A percentile compares a stretch with the other conserved stretches of the same genome.
These are phyloP conservation scores for Drosophila tristis DNA, from an alignment of 1,140 invertebrate genomes.

Conservation along the genomic window DNA sequence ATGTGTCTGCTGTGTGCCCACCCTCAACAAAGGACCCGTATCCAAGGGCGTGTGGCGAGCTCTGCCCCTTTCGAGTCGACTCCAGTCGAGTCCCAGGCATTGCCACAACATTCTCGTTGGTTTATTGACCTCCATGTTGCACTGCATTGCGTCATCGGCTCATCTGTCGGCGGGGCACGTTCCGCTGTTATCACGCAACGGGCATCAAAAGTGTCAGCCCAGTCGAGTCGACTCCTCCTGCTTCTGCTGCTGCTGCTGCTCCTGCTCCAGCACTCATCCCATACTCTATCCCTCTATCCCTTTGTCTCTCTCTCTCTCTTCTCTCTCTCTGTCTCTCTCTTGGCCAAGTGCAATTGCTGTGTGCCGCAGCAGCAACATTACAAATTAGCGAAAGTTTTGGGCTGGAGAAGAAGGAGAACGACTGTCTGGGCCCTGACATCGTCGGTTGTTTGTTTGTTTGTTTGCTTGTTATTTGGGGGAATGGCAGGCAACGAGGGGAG, in stretches of 20 bases:
- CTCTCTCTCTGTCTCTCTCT: background rate
- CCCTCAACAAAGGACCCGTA: background rate
- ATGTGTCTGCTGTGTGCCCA: conserved; percentile 9
- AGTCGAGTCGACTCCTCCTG: background rate
- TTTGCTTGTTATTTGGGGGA: background rate
- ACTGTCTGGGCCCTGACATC: conserved; percentile 34
- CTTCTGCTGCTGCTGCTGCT: background rate
- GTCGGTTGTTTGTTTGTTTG: background rate
- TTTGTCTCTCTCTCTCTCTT: background rate
- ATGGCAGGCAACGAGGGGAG: background rate
- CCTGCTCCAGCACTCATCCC: background rate
- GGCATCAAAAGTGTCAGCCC: conserved; percentile 52
- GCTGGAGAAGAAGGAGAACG: conserved; percentile 24
- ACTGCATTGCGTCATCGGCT: conserved; percentile 51
- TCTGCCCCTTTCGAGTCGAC: conserved; percentile 26
- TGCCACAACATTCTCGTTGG: conserved; percentile 35
- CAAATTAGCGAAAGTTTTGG: conserved; percentile 50
- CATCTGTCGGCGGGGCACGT: conserved; percentile 25
- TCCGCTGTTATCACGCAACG: conserved; percentile 47
- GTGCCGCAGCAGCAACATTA: conserved; percentile 30
- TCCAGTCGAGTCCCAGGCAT: background rate
- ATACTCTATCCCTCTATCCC: too few species aligned
- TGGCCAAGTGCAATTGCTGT: conserved; percentile 18
- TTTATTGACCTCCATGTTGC: conserved; percentile 61
- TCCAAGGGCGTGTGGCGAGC: conserved; percentile 6